These are phyloP conservation scores for Temnothorax curvispinosus DNA, from an alignment of 1,140 invertebrate genomes.

Conservation along the genomic window DNA sequence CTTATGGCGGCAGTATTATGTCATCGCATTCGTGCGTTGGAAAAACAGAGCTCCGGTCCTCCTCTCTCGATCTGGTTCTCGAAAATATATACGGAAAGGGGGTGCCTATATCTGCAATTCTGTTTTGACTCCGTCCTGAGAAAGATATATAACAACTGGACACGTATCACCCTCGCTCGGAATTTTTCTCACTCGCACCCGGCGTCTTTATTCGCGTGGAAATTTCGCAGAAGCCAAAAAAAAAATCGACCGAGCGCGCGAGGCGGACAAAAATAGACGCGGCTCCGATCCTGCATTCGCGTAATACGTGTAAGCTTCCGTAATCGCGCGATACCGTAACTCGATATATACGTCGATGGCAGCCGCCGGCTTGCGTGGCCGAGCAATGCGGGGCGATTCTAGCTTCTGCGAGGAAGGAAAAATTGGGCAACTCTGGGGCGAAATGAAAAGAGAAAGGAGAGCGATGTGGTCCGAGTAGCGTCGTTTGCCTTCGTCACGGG, in stretches of 20 bases:
- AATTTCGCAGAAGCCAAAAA: not conserved
- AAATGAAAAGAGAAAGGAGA: constrained; percentile 35
- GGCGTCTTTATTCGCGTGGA: not conserved
- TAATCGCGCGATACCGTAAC: constrained; percentile 29
- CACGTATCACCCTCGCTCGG: not conserved
- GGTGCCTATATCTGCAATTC: not conserved
- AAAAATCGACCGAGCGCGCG: constrained; percentile 5
- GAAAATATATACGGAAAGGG: not conserved
- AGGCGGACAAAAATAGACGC: constrained; percentile 33
- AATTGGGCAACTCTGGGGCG: constrained; percentile 1
- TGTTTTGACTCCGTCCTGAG: not conserved
- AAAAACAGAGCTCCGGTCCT: constrained; percentile 52
- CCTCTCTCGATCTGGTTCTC: not conserved
- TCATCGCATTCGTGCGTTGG: constrained; percentile 57
- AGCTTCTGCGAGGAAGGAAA: not conserved
- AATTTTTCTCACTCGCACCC: not conserved
- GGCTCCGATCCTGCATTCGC: not conserved
- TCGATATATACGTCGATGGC: constrained; percentile 23
- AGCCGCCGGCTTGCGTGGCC: not conserved
- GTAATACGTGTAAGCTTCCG: constrained; percentile 23
- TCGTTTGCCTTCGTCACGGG: not conserved
- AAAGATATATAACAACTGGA: not conserved
- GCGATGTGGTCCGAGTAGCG: not conserved
- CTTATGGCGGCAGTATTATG: constrained; percentile 72
- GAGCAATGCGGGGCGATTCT: not conserved